phyloP scores from a whole-genome alignment of 35 echinoderm and acorn worm species.

The Ptychodera flava region DNA sequence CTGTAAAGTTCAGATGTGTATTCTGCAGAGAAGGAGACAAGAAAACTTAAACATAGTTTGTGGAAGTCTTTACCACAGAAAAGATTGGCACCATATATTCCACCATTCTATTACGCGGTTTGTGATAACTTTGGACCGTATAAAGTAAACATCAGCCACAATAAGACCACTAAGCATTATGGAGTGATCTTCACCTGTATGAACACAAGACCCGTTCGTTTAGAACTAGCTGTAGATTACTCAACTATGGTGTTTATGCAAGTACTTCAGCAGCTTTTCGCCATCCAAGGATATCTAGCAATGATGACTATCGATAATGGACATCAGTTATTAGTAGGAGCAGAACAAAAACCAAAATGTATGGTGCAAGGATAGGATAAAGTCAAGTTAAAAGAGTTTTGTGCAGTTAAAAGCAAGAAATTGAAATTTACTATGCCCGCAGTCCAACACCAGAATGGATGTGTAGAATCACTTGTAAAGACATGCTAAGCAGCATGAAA shows the following conservation, averaged over 20 bases:
- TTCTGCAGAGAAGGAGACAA: no score
- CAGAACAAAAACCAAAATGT: conserved; percentile 35
- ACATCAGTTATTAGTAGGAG: conserved; percentile 50
- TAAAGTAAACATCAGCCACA: conserved; percentile 29
- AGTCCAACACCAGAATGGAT: no score
- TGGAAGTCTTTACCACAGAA: conserved; percentile 49
- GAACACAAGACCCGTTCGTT: conserved; percentile 52
- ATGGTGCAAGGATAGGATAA: conserved; percentile 52
- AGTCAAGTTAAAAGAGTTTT: conserved; percentile 41
- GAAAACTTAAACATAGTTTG: conserved; percentile 42
- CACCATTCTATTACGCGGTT: conserved; percentile 46
- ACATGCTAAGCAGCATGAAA: conserved; percentile 36
- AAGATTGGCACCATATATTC: conserved; percentile 38
- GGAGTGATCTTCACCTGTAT: conserved; percentile 63
- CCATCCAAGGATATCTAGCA: no score
- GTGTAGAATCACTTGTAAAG: conserved; percentile 40
- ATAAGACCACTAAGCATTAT: no score
- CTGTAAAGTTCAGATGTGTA: conserved; percentile 40
- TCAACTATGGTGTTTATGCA: conserved; percentile 62
- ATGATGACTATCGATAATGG: conserved; percentile 56
- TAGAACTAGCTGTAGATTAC: conserved; percentile 40
- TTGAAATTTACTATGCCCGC: conserved; percentile 51
- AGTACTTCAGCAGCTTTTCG: conserved; percentile 32
- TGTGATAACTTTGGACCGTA: conserved; percentile 66
- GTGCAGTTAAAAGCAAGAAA: conserved; percentile 38